These are phyloP conservation scores for Oopsacas minuta DNA, from an alignment of 37 sponge, comb jelly and placozoan species.

Conservation along the genomic window DNA sequence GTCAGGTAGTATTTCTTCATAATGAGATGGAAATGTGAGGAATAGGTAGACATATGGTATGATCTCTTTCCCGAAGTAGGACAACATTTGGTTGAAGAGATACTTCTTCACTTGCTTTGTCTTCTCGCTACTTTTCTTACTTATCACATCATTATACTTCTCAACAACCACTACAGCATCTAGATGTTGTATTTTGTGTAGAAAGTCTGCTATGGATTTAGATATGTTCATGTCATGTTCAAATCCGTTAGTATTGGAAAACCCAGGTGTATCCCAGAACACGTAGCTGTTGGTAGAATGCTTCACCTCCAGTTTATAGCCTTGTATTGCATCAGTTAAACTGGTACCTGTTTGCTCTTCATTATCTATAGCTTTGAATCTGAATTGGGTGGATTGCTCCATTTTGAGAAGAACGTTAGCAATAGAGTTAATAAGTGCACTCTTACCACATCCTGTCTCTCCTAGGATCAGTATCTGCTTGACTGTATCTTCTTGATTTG, in stretches of 20 bases:
- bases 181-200: neutral
- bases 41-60: neutral
- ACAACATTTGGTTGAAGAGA: neutral
- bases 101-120: neutral
- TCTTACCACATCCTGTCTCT: conserved; percentile 1
- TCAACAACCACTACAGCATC: neutral
- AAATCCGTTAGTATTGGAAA: neutral
- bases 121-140: neutral
- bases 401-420: neutral
- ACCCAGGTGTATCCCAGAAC: conserved; percentile 7
- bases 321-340: neutral
- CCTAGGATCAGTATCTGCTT: neutral
- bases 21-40: neutral
- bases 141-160: neutral
- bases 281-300: neutral
- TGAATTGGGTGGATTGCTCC: neutral
- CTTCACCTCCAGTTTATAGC: neutral
- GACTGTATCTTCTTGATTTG: neutral
- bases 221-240: neutral
- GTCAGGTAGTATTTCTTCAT: neutral
- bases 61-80: neutral
- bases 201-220: neutral
- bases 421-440: neutral
- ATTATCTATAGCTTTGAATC: neutral
- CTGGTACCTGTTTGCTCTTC: neutral